Percentiles rank a stretch among this genome's conserved stretches.
Evolutionary conservation across 2,797 vertebrate genomes (phyloP).

Genomic region (Enoplosus armatus): DNA sequence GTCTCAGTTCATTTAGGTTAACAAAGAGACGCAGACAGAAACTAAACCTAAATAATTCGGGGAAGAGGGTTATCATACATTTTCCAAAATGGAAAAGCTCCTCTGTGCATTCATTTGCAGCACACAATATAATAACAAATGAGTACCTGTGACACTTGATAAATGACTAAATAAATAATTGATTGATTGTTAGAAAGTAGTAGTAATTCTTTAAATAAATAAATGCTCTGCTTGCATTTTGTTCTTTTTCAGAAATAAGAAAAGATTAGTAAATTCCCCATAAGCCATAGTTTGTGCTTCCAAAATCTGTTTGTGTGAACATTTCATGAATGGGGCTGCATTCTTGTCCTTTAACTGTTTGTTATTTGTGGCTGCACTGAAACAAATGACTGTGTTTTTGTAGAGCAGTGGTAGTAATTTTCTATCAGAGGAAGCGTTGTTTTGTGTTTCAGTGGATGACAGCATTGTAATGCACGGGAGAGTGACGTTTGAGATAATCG

Average conservation of each 20-base stretch:
- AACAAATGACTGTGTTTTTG: not conserved
- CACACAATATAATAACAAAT: too few relatives aligned
- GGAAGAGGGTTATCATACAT: too few relatives aligned
- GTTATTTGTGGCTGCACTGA: not conserved
- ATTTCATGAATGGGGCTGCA: not conserved
- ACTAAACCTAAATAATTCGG: not conserved
- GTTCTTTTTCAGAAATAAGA: not conserved
- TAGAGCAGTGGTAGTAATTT: not conserved
- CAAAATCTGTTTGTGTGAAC: not conserved
- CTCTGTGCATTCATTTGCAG: too few relatives aligned
- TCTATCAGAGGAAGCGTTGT: not conserved
- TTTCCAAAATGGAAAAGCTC: not conserved
- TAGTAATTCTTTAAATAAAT: not conserved
- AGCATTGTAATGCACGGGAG: constrained; percentile 16
- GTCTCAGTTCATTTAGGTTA: not conserved
- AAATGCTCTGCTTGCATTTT: not conserved
- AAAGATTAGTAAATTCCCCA: not conserved
- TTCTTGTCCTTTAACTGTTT: not conserved
- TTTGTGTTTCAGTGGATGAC: constrained; percentile 11
- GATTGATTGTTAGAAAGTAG: too few relatives aligned
- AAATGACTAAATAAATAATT: not conserved
- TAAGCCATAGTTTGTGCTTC: not conserved
- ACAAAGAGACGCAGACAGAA: not conserved
- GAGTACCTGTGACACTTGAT: not conserved
- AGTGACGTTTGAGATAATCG: constrained; percentile 25